These are phyloP conservation scores for Elysia crispata DNA, from an alignment of 2,888 invertebrate species.

Conservation along the genomic window DNA sequence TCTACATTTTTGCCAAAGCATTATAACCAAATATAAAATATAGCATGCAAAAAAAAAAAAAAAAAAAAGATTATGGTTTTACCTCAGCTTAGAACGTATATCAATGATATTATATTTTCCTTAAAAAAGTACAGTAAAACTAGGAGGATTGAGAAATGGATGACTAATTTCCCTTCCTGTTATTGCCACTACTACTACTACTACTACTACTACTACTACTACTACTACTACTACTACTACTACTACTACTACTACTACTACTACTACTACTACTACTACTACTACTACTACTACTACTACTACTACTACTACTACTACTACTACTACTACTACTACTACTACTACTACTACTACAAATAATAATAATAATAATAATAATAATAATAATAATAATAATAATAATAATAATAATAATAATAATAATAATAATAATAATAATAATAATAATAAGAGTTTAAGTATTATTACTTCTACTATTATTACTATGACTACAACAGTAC, in stretches of 20 bases:
- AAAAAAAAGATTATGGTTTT: no score
- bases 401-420: no score
- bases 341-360: slow-evolving; percentile 1
- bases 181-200: background rate
- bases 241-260: slow-evolving; percentile 19
- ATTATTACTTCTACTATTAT: no score
- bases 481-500: no score
- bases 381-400: background rate
- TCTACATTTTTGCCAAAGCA: no score
- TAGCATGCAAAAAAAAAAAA: no score
- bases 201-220: background rate
- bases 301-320: slow-evolving; percentile 20
- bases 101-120: no score
- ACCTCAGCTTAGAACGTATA: background rate
- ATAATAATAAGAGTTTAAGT: no score
- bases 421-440: no score
- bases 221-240: background rate
- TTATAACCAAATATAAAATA: no score
- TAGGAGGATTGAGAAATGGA: no score
- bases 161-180: background rate
- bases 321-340: slow-evolving; percentile 20
- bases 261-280: slow-evolving; percentile 6
- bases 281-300: slow-evolving; percentile 11
- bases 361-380: background rate
- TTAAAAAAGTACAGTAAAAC: no score